Percentiles rank a stretch among this genome's conserved stretches.
These are phyloP conservation scores for Capreolus pygargus DNA, from an alignment of 2,113 vertebrate genomes.

Conservation along the genomic window DNA sequence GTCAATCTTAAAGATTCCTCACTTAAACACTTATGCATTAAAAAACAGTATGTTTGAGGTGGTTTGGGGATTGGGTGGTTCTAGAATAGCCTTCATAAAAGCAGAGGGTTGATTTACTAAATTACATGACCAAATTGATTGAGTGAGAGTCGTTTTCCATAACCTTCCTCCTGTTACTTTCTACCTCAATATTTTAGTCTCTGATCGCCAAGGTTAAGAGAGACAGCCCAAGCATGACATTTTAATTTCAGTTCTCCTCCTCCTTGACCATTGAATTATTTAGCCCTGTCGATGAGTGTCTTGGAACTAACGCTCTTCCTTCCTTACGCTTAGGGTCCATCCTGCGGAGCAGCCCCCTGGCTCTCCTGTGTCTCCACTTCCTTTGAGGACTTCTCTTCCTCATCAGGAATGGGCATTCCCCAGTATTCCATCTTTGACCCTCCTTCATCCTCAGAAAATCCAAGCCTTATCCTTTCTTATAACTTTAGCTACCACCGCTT, in stretches of 20 bases:
- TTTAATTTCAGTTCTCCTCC: neutral
- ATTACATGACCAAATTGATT: neutral
- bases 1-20: neutral
- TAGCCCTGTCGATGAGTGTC: neutral
- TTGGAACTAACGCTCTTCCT: neutral
- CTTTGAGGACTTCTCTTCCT: neutral
- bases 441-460: neutral
- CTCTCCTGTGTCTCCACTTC: neutral
- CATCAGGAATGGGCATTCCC: neutral
- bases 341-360: neutral
- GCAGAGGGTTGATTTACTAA: neutral
- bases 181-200: neutral
- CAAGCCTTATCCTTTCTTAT: neutral
- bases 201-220: neutral
- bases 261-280: neutral
- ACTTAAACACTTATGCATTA: neutral
- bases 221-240: neutral
- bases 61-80: neutral
- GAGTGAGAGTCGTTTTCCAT: neutral
- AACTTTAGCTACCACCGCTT: neutral
- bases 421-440: neutral
- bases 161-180: neutral
- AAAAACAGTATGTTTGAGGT: neutral
- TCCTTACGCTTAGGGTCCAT: neutral
- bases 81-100: slow-evolving; percentile 10